These are phyloP conservation scores for Neopelma chrysocephalum DNA, from an alignment of 2,797 vertebrate species.

Conservation along the genomic window DNA sequence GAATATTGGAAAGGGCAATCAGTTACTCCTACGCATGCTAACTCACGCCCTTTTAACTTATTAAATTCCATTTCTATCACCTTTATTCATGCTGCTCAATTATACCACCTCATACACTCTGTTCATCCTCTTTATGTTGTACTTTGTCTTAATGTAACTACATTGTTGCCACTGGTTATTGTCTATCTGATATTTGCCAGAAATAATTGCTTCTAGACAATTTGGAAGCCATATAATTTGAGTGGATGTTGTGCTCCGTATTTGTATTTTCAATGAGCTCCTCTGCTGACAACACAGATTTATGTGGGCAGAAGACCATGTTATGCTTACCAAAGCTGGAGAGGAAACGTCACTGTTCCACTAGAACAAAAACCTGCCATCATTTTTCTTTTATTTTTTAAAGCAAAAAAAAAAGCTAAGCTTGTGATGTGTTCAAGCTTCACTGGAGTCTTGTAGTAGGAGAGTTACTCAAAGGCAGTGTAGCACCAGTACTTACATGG, in stretches of 20 bases:
- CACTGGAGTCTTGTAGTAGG: not conserved
- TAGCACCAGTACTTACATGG: not conserved
- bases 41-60: not conserved
- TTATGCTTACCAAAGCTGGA: not conserved
- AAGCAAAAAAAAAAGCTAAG: not conserved
- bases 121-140: not conserved
- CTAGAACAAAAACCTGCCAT: not conserved
- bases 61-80: conserved; percentile 11
- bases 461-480: not conserved
- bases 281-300: not conserved
- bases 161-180: not conserved
- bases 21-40: not conserved
- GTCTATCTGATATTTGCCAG: not conserved
- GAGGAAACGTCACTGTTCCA: not conserved
- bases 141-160: not conserved
- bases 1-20: not conserved
- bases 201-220: not conserved
- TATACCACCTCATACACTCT: not conserved
- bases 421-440: not conserved
- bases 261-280: not conserved
- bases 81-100: not conserved
- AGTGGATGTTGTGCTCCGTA: not conserved
- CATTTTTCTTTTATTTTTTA: rapidly evolving
- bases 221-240: not conserved
- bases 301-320: not conserved